Evolutionary conservation across 2,888 invertebrate species (phyloP), one percentile per base, ranked within the genome.

Genomic region (Hirtodrosophila confusa): DNA sequence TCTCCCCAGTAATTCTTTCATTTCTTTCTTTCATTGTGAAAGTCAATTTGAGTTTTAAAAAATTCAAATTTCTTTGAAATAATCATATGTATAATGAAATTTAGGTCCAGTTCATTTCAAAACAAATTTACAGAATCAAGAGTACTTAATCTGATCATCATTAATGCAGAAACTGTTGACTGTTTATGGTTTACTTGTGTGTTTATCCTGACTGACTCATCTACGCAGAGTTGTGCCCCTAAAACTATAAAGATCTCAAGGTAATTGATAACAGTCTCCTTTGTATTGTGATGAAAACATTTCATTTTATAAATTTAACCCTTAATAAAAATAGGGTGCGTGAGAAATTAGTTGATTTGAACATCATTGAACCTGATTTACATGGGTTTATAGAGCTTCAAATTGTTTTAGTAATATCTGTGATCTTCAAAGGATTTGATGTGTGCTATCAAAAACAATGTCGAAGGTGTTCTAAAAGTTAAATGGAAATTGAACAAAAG

Each of bases 171-270:
- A 17, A 17, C 1, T 17, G 36, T 63, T 62, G 64, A 50, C 64
- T 62, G 27, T 43, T 47, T 10, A 35, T 47, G 48, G 31, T 69
- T 48, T 55, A 63, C 50, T 63, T 55, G 36, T 41, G 41, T 31
- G 23, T 24, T 29, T 29, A 31, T 9, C 12, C 10, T 2, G 24
- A 29, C 12, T 39, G 29, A 17, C 17, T 17, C 49, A 35, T 48
- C 72, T 48, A 23, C 24, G 3, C 49, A 64, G 5, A 27, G 36
- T 36, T 36, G 4, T 1, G n/a, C 56, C 69, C 72, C 31, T 71
- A 39, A 39, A 39, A 39, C 37, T 27, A 33, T 27, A 24, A 3
- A 11, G 29, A 61, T 33, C 39, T 9, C 3, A 12, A 17, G 35
- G 31, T 6, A 29, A 31, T 27, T 45, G 41, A 41, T 23, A 31